Percentiles rank a stretch among this genome's conserved stretches.
Conservation (phyloP, 2,888 invertebrate genomes). For the Dichetophora obliterata region DNA sequence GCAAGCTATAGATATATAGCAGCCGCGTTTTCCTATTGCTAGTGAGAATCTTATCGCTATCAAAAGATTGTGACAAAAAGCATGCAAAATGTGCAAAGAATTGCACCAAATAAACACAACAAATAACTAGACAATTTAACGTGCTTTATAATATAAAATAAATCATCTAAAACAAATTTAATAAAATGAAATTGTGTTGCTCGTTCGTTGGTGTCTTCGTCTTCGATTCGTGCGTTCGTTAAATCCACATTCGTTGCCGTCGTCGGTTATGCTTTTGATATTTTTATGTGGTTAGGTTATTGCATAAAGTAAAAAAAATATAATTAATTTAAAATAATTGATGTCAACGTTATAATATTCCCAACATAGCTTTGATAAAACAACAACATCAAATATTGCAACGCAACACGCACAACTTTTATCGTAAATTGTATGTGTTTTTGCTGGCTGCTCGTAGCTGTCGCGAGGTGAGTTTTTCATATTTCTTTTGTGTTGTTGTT, state of each 20-base stretch:
- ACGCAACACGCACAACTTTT: neutral
- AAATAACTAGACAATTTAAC: neutral
- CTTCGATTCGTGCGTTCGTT: conserved; percentile 31
- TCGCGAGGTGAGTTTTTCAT: conserved; percentile 27
- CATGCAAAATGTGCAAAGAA: conserved; percentile 21
- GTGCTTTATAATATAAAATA: neutral
- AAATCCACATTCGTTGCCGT: conserved; percentile 43
- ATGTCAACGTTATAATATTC: conserved; percentile 13
- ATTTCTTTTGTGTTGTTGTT: neutral
- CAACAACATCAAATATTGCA: neutral
- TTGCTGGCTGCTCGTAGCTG: conserved; percentile 6
- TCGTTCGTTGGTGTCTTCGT: neutral
- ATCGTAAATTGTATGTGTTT: neutral
- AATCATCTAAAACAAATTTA: conserved; percentile 8
- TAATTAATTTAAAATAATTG: conserved; percentile 35
- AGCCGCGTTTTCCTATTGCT: conserved; percentile 14
- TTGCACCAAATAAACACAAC: conserved; percentile 27
- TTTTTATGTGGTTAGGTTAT: conserved; percentile 50
- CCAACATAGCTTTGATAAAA: neutral
- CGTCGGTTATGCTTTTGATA: neutral
- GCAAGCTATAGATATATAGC: too few species aligned
- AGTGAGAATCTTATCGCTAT: conserved; percentile 13
- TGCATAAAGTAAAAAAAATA: conserved; percentile 48
- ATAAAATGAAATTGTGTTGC: neutral
- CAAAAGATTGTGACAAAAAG: conserved; percentile 24